These are phyloP conservation scores for Triplophysa tibetana DNA, from an alignment of 2,113 vertebrate species.

Conservation along the genomic window DNA sequence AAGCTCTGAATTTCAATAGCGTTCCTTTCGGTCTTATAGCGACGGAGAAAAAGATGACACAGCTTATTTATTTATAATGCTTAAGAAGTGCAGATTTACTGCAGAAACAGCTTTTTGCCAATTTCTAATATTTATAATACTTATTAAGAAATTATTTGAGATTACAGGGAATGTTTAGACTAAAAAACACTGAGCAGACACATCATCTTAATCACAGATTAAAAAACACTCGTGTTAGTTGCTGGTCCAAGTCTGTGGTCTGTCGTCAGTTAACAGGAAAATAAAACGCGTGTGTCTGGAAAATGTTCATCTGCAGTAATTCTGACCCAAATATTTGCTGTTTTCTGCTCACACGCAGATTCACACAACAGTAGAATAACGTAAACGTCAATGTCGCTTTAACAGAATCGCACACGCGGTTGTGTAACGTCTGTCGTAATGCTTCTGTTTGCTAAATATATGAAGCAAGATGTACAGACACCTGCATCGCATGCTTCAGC, in stretches of 20 bases:
- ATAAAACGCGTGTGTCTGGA: not conserved
- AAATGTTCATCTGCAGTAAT: not conserved
- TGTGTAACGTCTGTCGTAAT: conserved; percentile 49
- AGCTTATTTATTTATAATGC: too few relatives aligned
- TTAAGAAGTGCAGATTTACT: too few relatives aligned
- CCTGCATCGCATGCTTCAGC: conserved; percentile 56
- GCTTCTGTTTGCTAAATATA: conserved; percentile 56
- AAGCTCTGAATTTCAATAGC: conserved; percentile 32
- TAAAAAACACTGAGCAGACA: too few relatives aligned
- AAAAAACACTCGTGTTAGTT: too few relatives aligned
- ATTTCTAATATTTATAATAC: too few relatives aligned
- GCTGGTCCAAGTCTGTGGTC: not conserved
- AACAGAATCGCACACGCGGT: conserved; percentile 5
- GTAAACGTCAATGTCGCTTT: not conserved
- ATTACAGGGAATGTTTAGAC: too few relatives aligned
- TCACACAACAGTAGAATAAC: not conserved
- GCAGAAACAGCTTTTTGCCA: too few relatives aligned
- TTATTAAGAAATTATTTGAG: too few relatives aligned
- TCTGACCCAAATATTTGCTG: not conserved
- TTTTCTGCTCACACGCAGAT: not conserved
- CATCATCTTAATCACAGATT: too few relatives aligned
- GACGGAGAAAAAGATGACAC: not conserved
- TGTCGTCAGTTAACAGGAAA: not conserved
- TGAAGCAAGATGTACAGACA: conserved; percentile 59
- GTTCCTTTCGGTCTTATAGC: not conserved